These are phyloP conservation scores for Neuroterus valhalla DNA, from an alignment of 1,140 invertebrate species.

Conservation along the genomic window DNA sequence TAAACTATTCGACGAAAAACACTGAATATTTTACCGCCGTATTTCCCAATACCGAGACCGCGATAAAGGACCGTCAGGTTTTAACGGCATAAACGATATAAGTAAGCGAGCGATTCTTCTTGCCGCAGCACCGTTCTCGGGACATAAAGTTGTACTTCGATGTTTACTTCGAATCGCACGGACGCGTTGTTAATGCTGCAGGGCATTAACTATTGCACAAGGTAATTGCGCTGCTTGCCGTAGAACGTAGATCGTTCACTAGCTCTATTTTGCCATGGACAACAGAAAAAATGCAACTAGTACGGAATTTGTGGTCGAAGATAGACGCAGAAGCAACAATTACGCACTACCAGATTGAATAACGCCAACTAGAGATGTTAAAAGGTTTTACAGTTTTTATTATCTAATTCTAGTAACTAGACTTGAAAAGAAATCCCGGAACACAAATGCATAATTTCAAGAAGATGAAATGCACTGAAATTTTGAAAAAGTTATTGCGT, in stretches of 20 bases:
- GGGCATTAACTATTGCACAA: conserved; percentile 62
- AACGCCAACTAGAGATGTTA: conserved; percentile 14
- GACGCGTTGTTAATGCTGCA: conserved; percentile 22
- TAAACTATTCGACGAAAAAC: conserved; percentile 10
- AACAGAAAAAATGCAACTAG: conserved; percentile 55
- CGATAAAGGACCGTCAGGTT: conserved; percentile 30
- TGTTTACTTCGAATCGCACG: conserved; percentile 48
- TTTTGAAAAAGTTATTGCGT: not conserved
- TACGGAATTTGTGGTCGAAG: conserved; percentile 57
- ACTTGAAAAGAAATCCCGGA: not conserved
- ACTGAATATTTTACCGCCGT: conserved; percentile 2
- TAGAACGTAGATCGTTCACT: conserved; percentile 62
- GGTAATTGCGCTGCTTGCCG: conserved; percentile 64
- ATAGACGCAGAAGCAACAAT: conserved; percentile 16
- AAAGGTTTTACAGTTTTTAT: conserved; percentile 14
- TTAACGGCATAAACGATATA: conserved; percentile 32
- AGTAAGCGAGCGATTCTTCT: conserved; percentile 46
- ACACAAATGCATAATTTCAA: not conserved
- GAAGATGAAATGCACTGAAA: not conserved
- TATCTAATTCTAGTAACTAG: not conserved
- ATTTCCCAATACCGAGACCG: not conserved
- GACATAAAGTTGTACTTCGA: conserved; percentile 34
- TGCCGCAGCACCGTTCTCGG: conserved; percentile 6
- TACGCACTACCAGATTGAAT: conserved; percentile 11
- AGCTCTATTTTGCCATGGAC: conserved; percentile 50